phyloP scores from a whole-genome alignment of 2,888 invertebrate genomes.

The Erebia aethiops region DNA sequence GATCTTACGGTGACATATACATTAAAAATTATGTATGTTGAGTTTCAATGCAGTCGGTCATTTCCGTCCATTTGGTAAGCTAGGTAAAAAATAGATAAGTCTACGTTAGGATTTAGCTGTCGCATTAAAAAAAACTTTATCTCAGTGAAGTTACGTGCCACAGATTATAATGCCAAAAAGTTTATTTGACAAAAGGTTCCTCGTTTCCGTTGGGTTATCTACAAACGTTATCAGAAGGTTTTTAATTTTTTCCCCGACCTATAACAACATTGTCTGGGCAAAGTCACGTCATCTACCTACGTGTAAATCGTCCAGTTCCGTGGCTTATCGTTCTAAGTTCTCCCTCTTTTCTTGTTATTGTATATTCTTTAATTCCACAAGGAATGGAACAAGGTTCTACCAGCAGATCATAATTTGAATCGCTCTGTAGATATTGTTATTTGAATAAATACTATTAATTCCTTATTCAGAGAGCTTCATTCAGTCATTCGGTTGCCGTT shows the following conservation, averaged over 20 bases:
- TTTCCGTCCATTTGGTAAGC: no score
- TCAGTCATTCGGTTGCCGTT: conserved; percentile 62
- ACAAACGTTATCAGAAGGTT: conserved; percentile 57
- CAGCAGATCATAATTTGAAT: conserved; percentile 50
- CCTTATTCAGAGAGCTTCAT: conserved; percentile 63
- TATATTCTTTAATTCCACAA: conserved; percentile 40
- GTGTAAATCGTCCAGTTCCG: conserved; percentile 63
- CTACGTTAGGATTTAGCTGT: neutral
- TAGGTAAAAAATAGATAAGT: neutral
- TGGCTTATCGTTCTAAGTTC: conserved; percentile 60
- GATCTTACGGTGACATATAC: no score
- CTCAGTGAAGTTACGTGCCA: conserved; percentile 5
- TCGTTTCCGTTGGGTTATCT: conserved; percentile 53
- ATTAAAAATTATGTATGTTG: no score
- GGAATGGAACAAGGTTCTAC: conserved; percentile 46
- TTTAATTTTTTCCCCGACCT: conserved; percentile 66
- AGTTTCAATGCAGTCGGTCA: no score
- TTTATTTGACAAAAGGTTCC: conserved; percentile 30
- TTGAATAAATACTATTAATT: conserved; percentile 77
- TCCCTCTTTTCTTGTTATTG: conserved; percentile 40
- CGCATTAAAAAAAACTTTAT: neutral
- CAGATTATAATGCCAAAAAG: conserved; percentile 21
- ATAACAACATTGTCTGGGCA: conserved; percentile 68
- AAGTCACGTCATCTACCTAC: conserved; percentile 55
- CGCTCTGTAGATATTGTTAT: conserved; percentile 67